Evolutionary conservation across 1,140 invertebrate species (phyloP).

Genomic region (Sesamia nonagrioides): DNA sequence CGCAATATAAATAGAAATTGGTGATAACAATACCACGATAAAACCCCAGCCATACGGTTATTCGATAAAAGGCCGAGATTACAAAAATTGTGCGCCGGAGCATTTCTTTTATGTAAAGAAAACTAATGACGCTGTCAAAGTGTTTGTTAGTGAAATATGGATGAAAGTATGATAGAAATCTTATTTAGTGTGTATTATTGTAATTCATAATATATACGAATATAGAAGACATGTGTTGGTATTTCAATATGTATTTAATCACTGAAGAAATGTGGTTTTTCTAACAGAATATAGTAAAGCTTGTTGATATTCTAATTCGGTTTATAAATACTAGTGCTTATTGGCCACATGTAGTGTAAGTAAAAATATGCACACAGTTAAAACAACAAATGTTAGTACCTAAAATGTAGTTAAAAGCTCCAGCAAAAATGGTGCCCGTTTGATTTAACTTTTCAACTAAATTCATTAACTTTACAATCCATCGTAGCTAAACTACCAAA

Average conservation of each 20-base stretch:
- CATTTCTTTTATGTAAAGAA: slow-evolving; percentile 25
- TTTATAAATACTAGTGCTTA: too few species aligned
- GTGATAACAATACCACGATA: slow-evolving; percentile 45
- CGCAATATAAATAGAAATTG: slow-evolving; percentile 46
- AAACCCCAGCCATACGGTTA: slow-evolving; percentile 3
- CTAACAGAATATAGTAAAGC: too few species aligned
- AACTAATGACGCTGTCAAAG: slow-evolving; percentile 22
- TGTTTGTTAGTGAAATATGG: slow-evolving; percentile 25
- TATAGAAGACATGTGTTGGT: not conserved
- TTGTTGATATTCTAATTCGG: too few species aligned
- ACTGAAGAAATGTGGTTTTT: too few species aligned
- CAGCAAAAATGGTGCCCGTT: too few species aligned
- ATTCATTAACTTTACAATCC: not conserved
- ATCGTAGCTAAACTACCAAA: not conserved
- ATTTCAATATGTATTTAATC: not conserved
- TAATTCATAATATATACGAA: not conserved
- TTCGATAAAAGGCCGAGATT: slow-evolving; percentile 42
- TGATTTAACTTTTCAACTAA: not conserved
- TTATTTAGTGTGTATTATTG: slow-evolving; percentile 7
- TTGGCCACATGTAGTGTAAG: too few species aligned
- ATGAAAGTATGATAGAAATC: slow-evolving; percentile 30
- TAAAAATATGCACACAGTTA: too few species aligned
- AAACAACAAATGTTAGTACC: too few species aligned
- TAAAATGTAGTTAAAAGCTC: too few species aligned
- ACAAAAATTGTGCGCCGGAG: slow-evolving; percentile 33